Percentiles rank a stretch among this genome's conserved stretches.
Evolutionary conservation across 2,797 vertebrate genomes (phyloP).

Genomic region (Natrix natrix): DNA sequence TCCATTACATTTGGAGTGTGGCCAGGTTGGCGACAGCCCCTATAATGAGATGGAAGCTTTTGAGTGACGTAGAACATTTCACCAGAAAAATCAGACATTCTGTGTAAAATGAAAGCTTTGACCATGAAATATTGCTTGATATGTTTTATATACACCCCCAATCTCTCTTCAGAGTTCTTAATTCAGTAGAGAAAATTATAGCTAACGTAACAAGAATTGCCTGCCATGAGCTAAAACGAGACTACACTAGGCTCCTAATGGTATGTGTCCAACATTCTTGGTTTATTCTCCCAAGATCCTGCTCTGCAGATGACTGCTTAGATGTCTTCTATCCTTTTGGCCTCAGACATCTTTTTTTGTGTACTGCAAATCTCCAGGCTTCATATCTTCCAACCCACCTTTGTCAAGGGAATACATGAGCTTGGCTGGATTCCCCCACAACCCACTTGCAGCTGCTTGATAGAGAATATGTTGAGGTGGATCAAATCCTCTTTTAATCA

Average conservation of each 20-base stretch:
- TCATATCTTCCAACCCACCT: neutral
- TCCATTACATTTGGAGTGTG: neutral
- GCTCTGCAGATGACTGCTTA: neutral
- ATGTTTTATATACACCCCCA: neutral
- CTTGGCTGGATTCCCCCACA: neutral
- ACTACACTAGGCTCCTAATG: neutral
- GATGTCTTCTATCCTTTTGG: no score
- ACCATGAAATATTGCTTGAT: neutral
- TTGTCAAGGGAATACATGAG: neutral
- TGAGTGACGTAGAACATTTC: neutral
- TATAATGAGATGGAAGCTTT: neutral
- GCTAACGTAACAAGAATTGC: neutral
- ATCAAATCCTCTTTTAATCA: neutral
- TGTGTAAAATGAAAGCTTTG: neutral
- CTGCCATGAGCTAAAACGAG: neutral
- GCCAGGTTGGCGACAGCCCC: neutral
- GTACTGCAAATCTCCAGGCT: neutral
- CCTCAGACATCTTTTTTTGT: neutral
- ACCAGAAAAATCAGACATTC: neutral
- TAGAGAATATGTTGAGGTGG: neutral
- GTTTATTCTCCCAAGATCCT: neutral
- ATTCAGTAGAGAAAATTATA: neutral
- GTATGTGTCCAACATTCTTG: neutral
- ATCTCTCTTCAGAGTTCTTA: neutral
- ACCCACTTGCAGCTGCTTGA: slow-evolving; percentile 6